Evolutionary conservation across 1,140 invertebrate genomes (phyloP).

Genomic region (Pristionchus pacificus): DNA sequence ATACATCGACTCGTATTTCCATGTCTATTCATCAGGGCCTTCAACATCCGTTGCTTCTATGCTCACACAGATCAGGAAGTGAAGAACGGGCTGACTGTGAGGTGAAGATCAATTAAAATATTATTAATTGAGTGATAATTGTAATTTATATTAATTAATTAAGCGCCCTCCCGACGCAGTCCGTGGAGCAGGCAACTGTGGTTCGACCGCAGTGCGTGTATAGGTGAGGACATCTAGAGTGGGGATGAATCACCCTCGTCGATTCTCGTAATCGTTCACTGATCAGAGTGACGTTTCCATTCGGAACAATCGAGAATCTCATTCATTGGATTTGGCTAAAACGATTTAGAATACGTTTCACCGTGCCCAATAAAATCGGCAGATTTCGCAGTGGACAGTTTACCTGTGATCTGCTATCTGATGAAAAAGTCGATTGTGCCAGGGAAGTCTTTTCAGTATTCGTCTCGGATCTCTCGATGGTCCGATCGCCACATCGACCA

Average conservation of each 20-base stretch:
- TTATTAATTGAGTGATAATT: not conserved
- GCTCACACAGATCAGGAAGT: not conserved
- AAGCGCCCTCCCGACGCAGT: not conserved
- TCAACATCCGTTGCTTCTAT: not conserved
- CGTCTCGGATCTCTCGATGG: conserved; percentile 39
- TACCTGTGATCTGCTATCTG: no score
- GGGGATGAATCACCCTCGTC: not conserved
- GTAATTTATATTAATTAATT: no score
- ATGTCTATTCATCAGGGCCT: not conserved
- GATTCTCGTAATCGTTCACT: not conserved
- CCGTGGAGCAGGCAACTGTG: not conserved
- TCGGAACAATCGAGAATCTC: not conserved
- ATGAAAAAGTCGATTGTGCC: no score
- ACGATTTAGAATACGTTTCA: not conserved
- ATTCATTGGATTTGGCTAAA: not conserved
- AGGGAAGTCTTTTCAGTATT: no score
- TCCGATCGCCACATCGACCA: conserved; percentile 34
- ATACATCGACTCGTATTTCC: no score
- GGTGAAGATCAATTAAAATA: not conserved
- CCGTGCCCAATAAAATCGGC: not conserved
- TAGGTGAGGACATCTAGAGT: not conserved
- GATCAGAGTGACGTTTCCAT: not conserved
- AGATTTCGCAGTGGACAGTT: no score
- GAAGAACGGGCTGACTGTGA: not conserved
- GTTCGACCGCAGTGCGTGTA: not conserved